Evolutionary conservation across 2,797 vertebrate genomes (phyloP).

Genomic region (Orestias chungarensis): DNA sequence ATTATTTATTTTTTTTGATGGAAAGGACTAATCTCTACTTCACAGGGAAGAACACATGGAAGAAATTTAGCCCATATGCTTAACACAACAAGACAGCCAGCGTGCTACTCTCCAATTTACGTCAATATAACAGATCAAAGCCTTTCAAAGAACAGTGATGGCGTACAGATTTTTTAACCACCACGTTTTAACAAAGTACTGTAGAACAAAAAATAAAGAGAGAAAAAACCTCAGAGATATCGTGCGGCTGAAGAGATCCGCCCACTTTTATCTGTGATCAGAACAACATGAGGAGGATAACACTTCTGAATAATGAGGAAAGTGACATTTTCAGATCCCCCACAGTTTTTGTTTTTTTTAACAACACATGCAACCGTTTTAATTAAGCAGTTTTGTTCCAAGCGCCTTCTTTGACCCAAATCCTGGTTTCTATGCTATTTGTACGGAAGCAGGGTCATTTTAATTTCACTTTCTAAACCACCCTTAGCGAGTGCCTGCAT

Average conservation of each 20-base stretch:
- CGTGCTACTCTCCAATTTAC: conserved; percentile 72
- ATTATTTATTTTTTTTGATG: conserved; percentile 51
- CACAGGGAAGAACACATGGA: conserved; percentile 76
- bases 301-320: conserved; percentile 24
- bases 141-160: conserved; percentile 66
- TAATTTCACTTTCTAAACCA: background rate
- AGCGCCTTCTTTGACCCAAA: background rate
- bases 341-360: conserved; percentile 1
- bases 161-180: conserved; percentile 57
- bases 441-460: background rate
- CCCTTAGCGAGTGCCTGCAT: background rate
- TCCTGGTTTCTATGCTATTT: background rate
- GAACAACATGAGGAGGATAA: conserved; percentile 18
- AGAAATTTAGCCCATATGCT: conserved; percentile 76
- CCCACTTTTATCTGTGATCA: conserved; percentile 30
- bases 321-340: conserved; percentile 17
- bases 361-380: conserved; percentile 30
- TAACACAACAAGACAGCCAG: conserved; percentile 73
- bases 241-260: conserved; percentile 26
- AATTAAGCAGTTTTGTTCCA: background rate
- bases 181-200: conserved; percentile 50
- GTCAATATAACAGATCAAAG: conserved; percentile 77
- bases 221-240: conserved; percentile 31
- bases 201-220: conserved; percentile 15
- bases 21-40: conserved; percentile 72